Evolutionary conservation across 2,888 invertebrate genomes (phyloP), one percentile per base, ranked within the genome.

Genomic region (Cataglyphis albicans): DNA sequence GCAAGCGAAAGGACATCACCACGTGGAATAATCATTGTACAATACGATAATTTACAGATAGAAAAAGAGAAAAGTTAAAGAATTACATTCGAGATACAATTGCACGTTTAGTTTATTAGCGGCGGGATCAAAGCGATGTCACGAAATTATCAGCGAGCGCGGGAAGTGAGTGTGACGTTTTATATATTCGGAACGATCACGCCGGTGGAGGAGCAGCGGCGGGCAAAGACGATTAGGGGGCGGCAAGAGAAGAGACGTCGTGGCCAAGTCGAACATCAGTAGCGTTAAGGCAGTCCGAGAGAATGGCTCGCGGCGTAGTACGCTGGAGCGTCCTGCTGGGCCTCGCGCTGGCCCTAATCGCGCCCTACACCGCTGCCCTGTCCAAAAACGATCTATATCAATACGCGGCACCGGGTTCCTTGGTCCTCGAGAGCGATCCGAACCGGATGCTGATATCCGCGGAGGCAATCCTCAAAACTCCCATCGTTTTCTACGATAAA

Each of bases 401-500:
- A 0, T 90, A 92, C 84, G 76, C 84, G 52, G 75, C 83, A 15
- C 85, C 91, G 3, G 92, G 90, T 3, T 81, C 90, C 2, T 80
- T 83, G 65, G 84, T 80, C 57, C 92, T 94, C 9, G 88, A 91
- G 65, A 35, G 86, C 18, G 93, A 92, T 76, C 32, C 75, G 41
- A 89, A 91, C 72, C 94, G 93, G 32, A 88, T 90, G 84, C 86
- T 94, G 35, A 0, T 84, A 6, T 91, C 97, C 15, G 95, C 96
- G 0, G 97, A 97, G 93, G 95, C 97, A 7, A 92, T 93, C 3
- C 95, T 98, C 1, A 95, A 95, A 91, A 97, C 97, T 55, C 98
- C 98, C 1, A 96, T 99, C 80, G 95, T 96, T 72, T 98, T 98
- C 95, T 99, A 97, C 94, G 97, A 97, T 89, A 96, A 97, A 88